These are phyloP conservation scores for Lasioglossum malachurum DNA, from an alignment of 2,888 invertebrate species.

Conservation along the genomic window DNA sequence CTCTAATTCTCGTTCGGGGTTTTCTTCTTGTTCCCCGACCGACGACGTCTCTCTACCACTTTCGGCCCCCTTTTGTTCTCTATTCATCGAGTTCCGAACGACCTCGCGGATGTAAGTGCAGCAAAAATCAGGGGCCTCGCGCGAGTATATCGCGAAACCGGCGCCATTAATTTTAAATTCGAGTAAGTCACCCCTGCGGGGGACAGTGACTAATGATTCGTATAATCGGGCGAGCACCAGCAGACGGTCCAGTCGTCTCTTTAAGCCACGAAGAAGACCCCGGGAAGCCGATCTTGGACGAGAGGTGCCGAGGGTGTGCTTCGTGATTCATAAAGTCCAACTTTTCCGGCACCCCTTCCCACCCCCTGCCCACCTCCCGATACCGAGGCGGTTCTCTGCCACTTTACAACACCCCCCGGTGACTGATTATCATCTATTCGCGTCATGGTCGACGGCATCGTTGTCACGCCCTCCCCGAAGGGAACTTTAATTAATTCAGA, in stretches of 20 bases:
- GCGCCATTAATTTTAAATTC: constrained; percentile 80
- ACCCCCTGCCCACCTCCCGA: background rate
- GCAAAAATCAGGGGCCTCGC: constrained; percentile 67
- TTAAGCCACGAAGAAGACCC: constrained; percentile 69
- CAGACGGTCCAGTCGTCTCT: constrained; percentile 69
- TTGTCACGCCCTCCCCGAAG: constrained; percentile 15
- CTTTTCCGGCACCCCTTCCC: constrained; percentile 60
- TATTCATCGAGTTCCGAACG: constrained; percentile 32
- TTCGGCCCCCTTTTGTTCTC: background rate
- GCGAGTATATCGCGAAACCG: constrained; percentile 76
- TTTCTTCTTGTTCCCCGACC: background rate
- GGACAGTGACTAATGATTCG: constrained; percentile 81
- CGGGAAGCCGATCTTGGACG: constrained; percentile 45
- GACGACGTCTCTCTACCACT: background rate
- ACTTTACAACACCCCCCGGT: constrained; percentile 33
- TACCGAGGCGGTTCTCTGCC: constrained; percentile 44
- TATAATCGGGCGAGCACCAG: constrained; percentile 62
- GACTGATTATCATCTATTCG: constrained; percentile 64
- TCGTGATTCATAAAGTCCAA: constrained; percentile 72
- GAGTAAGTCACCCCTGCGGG: constrained; percentile 77
- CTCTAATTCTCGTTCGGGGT: constrained; percentile 11
- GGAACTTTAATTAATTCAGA: constrained; percentile 21
- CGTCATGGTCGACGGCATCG: background rate
- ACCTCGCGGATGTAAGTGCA: constrained; percentile 66
- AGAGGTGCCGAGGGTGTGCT: constrained; percentile 64